Base-by-base conservation (phyloP, 2,113 vertebrate species). In the Zosterops japonicus region DNA sequence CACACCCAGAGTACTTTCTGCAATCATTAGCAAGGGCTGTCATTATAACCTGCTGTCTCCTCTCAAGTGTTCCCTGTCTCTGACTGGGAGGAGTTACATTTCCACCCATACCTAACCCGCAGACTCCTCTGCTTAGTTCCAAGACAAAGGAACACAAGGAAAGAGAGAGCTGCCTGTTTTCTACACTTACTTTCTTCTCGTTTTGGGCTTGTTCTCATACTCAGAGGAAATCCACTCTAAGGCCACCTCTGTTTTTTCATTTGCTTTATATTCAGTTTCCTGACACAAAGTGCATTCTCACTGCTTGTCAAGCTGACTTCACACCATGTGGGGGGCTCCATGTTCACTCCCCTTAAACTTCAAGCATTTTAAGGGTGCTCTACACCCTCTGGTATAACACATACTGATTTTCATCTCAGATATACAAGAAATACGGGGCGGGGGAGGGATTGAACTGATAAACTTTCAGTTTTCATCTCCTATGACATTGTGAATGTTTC, bases 261-360 rank as follows among this genome's bases (percentile, higher is more conserved):
- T 67, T 82, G 5, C 29, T 76, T 80, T 56, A 60, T 47, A 8
- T 36, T 4, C 29, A 55, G 11, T 42, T 70, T 63, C 47, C 47
- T 72, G 49, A 72, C 57, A 36, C 36, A 28, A 64, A 85, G 23
- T 17, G 21, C 27, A 9, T 2, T 4, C 14, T 50, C 15, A 24
- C 14, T 59, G 21, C 29, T 52, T 55, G 29, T 55, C 0, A 0
- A 85, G 39, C 20, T 71, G 78, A n/a, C 39, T 60, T 80, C 16
- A 8, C 0, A 4, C 2, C 8, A 4, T 10, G 7, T 46, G 27
- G 35, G 16, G 63, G 36, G 9, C n/a, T 81, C n/a, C 64, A 23
- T 4, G 17, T 44, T 57, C 19, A 70, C 5, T 44, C 19, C 14
- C 5, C 4, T n/a, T 67, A 74, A 64, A 64, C 14, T 44, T 65